Conservation (phyloP, 2,888 invertebrate species). For the Acronicta psi region DNA sequence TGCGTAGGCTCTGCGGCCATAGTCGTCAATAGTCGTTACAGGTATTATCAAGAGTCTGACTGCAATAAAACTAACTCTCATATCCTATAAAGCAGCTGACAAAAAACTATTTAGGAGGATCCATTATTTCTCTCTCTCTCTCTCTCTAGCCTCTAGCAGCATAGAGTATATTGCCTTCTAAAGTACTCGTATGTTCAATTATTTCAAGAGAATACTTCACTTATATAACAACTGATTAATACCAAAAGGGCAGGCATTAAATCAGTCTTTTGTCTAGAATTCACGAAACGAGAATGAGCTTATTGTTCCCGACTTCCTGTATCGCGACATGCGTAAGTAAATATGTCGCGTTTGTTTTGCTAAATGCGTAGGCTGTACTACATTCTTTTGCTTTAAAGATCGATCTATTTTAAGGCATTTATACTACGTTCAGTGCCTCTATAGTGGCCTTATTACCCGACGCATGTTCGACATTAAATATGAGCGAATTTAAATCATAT, state of each 20-base stretch:
- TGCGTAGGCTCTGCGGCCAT: too few relatives aligned
- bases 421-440: slow-evolving; percentile 9
- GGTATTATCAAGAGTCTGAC: too few relatives aligned
- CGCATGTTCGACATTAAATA: slow-evolving; percentile 30
- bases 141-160: too few relatives aligned
- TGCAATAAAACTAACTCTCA: too few relatives aligned
- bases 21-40: too few relatives aligned
- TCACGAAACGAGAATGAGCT: not conserved
- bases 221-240: too few relatives aligned
- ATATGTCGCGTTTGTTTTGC: not conserved
- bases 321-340: not conserved
- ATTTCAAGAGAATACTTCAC: too few relatives aligned
- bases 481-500: slow-evolving; percentile 48
- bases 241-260: not conserved
- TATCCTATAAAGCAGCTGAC: too few relatives aligned
- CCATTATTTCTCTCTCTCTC: too few relatives aligned
- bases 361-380: slow-evolving; percentile 9
- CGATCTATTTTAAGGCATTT: slow-evolving; percentile 44
- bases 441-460: not conserved
- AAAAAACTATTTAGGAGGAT: too few relatives aligned
- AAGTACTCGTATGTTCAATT: too few relatives aligned
- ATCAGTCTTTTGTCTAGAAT: not conserved
- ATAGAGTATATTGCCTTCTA: too few relatives aligned
- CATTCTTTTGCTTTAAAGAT: slow-evolving; percentile 38
- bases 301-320: not conserved